Evolutionary conservation across 2,797 vertebrate species (phyloP).

Genomic region (Phaenicophaeus curvirostris): DNA sequence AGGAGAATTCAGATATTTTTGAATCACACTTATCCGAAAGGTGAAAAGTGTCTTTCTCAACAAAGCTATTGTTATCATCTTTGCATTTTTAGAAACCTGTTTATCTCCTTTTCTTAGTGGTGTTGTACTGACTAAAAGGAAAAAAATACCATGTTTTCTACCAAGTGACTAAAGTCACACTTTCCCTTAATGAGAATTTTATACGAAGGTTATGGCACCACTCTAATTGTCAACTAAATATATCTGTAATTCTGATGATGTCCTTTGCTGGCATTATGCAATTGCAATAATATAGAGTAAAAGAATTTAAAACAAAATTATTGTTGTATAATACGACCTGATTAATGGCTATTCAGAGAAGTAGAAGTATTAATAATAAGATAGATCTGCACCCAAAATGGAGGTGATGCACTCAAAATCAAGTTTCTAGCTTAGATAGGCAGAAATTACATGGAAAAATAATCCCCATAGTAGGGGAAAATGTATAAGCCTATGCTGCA

Average conservation of each 20-base stretch:
- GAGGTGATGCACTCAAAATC: background rate
- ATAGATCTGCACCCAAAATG: background rate
- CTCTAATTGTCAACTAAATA: background rate
- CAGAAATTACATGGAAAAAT: background rate
- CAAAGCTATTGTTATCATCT: background rate
- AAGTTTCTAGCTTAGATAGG: background rate
- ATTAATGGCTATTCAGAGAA: background rate
- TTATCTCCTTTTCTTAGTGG: background rate
- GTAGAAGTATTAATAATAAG: background rate
- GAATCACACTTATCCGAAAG: background rate
- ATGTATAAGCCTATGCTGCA: background rate
- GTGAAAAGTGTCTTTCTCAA: background rate
- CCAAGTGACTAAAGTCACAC: background rate
- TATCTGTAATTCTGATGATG: background rate
- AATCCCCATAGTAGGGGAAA: background rate
- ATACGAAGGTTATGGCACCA: background rate
- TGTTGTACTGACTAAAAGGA: background rate
- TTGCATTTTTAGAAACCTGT: background rate
- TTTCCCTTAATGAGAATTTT: background rate
- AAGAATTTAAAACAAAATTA: background rate
- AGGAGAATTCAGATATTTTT: background rate
- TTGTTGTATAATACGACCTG: background rate
- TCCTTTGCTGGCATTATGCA: background rate
- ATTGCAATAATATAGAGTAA: background rate
- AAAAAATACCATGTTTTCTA: background rate